A percentile compares a stretch with the other conserved stretches of the same genome.
These are phyloP conservation scores for Spermophilus dauricus DNA, from an alignment of 2,113 vertebrate genomes.

Conservation along the genomic window DNA sequence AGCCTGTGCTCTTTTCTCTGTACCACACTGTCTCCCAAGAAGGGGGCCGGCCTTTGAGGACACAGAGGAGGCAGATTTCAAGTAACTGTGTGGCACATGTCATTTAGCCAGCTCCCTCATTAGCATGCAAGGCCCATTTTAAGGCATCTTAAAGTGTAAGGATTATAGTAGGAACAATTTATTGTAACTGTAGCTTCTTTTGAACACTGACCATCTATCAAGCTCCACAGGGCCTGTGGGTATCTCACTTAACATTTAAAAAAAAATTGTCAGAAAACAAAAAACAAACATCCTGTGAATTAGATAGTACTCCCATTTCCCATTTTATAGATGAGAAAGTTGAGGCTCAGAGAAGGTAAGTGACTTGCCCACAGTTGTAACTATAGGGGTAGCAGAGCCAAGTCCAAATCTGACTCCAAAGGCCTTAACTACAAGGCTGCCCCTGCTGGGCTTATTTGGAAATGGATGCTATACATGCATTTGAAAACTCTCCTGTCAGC, in stretches of 20 bases:
- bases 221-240: neutral
- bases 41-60: neutral
- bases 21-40: neutral
- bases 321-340: neutral
- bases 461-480: constrained; percentile 17
- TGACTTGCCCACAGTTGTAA: constrained; percentile 17
- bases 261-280: too few species aligned
- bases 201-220: neutral
- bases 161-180: neutral
- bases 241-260: neutral
- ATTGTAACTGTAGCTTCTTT: neutral
- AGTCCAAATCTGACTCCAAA: constrained; percentile 4
- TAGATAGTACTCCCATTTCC: neutral
- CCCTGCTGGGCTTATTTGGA: constrained; percentile 48
- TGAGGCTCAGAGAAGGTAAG: neutral
- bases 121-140: neutral
- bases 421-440: neutral
- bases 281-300: neutral
- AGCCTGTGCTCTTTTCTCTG: neutral
- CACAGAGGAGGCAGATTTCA: neutral
- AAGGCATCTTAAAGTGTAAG: neutral
- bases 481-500: neutral
- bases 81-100: neutral
- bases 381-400: neutral
- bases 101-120: neutral